Evolutionary conservation across 1,140 invertebrate genomes (phyloP).

Genomic region (Heliconius nattereri): DNA sequence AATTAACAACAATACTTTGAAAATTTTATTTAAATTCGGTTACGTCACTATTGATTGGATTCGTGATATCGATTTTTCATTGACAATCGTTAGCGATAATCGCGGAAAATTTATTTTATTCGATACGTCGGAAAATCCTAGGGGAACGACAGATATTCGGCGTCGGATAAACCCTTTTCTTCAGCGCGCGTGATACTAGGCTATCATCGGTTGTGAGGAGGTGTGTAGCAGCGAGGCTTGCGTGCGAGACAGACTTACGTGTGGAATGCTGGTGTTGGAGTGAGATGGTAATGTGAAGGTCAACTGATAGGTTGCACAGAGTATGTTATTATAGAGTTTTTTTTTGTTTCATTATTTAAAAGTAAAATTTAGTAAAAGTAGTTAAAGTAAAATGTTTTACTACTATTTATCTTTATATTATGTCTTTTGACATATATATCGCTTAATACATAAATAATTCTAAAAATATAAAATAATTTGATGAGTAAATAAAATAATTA

Average conservation of each 20-base stretch:
- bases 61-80: constrained; percentile 5
- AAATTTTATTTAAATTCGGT: background rate
- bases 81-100: background rate
- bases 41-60: background rate
- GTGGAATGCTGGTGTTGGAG: constrained; percentile 68
- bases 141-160: constrained; percentile 63
- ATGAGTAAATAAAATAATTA: too few relatives aligned
- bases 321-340: constrained; percentile 48
- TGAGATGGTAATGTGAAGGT: constrained; percentile 69
- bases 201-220: constrained; percentile 63
- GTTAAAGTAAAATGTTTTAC: background rate
- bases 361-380: background rate
- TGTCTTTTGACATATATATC: too few relatives aligned
- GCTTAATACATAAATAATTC: too few relatives aligned
- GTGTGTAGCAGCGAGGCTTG: constrained; percentile 52
- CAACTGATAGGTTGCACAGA: constrained; percentile 67
- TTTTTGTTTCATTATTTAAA: background rate
- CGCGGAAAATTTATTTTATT: constrained; percentile 64
- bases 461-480: too few relatives aligned
- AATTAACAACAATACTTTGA: background rate
- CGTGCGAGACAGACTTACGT: constrained; percentile 62
- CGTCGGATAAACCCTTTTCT: constrained; percentile 81
- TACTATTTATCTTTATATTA: background rate
- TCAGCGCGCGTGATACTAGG: constrained; percentile 81
- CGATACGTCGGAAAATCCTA: constrained; percentile 69